Percentiles rank a stretch among this genome's conserved stretches.
Evolutionary conservation across 2,113 vertebrate species (phyloP).

Genomic region (Pteronura brasiliensis): DNA sequence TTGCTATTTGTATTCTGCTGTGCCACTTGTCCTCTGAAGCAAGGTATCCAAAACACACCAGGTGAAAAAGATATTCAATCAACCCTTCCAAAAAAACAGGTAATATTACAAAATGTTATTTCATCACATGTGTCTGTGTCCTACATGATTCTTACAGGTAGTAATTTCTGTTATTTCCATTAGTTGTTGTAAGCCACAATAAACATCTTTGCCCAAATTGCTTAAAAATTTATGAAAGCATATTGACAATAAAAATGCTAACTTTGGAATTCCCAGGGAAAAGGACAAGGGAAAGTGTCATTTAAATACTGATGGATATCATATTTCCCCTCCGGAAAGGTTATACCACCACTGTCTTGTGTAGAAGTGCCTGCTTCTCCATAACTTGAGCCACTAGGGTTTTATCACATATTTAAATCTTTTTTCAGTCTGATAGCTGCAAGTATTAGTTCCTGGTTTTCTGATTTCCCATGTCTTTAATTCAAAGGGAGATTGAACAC

Average conservation of each 20-base stretch:
- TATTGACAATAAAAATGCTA: not conserved
- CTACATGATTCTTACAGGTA: not conserved
- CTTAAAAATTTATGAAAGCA: not conserved
- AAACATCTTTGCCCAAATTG: not conserved
- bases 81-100: not conserved
- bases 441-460: not conserved
- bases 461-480: not conserved
- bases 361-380: not conserved
- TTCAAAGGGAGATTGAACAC: not conserved
- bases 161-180: not conserved
- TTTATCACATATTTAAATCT: not conserved
- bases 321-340: not conserved
- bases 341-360: not conserved
- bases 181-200: not conserved
- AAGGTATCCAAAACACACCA: not conserved
- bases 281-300: not conserved
- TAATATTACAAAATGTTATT: not conserved
- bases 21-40: not conserved
- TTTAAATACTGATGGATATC: not conserved
- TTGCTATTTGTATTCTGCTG: not conserved
- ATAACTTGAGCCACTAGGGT: not conserved
- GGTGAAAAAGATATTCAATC: not conserved
- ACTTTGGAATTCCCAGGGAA: not conserved
- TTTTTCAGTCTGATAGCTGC: not conserved
- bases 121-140: not conserved